Base-by-base conservation (phyloP, 2,888 invertebrate genomes). In the Torymus aiolomorphi region DNA sequence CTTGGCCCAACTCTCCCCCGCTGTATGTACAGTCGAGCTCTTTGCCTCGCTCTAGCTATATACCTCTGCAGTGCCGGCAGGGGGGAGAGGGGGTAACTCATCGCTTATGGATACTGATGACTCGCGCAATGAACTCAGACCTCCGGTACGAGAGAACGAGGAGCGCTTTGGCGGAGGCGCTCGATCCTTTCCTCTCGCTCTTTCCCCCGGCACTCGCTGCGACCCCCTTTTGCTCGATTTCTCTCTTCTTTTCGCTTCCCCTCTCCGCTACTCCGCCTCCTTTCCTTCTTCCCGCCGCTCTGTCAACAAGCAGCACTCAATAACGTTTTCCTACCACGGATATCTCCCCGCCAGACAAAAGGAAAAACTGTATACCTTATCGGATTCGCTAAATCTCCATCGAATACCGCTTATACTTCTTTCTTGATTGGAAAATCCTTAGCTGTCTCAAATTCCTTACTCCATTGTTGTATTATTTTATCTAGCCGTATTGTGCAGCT, bases 71-170 rank as follows among this genome's bases (percentile, higher is more conserved):
- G 51, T 72, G 42, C 62, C 62, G 20, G 72, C 76, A 65, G 59
- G 82, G 78, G 16, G 56, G 74, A 61, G 76, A 82, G 83, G 71
- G 81, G 87, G 87, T 86, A 89, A 88, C 93, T 94, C 92, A 94
- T 94, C 93, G 92, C 94, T 94, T 94, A 94, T 94, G 94, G 93
- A 94, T 94, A 94, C 94, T 94, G 94, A 94, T 94, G 94, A 94
- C 94, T 91, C 90, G 88, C 89, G 91, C 93, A 94, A 94, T 94
- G 94, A 94, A 89, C 90, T 88, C 88, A 86, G 86, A 88, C 87
- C 87, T 86, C 85, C 83, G 83, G 86, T 83, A 80, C 82, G 80
- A 83, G 83, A 76, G 81, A 82, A 82, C 80, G 84, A 79, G 80
- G 83, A 80, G 83, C 79, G 80, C 80, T 82, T 91, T 91, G 89